Percentiles rank a stretch among this genome's conserved stretches.
Conservation (phyloP, 2,797 vertebrate species). For the Gobio occitaniae region DNA sequence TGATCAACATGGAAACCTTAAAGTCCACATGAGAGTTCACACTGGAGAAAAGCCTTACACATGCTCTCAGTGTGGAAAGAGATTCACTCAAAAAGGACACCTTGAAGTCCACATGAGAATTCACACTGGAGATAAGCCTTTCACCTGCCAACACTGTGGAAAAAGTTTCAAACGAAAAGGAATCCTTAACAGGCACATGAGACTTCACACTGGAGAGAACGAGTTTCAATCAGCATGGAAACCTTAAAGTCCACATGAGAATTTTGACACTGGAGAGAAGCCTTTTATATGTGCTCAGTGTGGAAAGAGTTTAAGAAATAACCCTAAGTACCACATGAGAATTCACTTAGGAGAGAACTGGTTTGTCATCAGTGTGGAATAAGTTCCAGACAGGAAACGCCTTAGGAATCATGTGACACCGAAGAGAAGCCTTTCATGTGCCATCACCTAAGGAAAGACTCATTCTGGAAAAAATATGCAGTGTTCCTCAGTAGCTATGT, state of each 20-base stretch:
- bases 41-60: constrained; percentile 13
- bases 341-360: background rate
- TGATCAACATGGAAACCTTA: constrained; percentile 22
- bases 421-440: background rate
- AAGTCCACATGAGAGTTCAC: constrained; percentile 12
- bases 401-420: background rate
- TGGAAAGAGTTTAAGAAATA: background rate
- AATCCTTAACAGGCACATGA: background rate
- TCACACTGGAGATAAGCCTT: constrained; percentile 3
- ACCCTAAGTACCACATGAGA: constrained; percentile 1
- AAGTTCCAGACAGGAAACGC: background rate
- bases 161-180: constrained; percentile 7
- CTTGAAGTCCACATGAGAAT: constrained; percentile 10
- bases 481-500: background rate
- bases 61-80: background rate
- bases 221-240: background rate
- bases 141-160: background rate
- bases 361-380: background rate
- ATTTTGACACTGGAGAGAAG: background rate
- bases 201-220: constrained; percentile 8
- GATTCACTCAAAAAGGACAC: constrained; percentile 15
- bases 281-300: background rate
- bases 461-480: background rate
- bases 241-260: background rate
- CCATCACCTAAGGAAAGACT: background rate